Evolutionary conservation across 2,888 invertebrate species (phyloP), one percentile per base, ranked within the genome.

Genomic region (Coelopa pilipes): DNA sequence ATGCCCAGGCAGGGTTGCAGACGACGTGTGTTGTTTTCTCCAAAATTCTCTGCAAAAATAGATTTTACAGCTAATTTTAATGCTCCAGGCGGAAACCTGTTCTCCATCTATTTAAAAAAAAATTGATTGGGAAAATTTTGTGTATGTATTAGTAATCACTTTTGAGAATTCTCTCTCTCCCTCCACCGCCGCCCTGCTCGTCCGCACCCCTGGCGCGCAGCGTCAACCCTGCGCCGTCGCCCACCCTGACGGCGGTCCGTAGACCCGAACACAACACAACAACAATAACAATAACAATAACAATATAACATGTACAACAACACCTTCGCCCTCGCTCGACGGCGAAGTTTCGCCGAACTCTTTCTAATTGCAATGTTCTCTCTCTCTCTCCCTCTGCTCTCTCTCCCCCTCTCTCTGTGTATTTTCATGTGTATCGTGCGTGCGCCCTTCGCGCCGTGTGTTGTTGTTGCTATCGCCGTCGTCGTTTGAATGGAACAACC

Each of bases 61-160:
- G 2, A 34, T 4, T 34, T 2, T 34, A 4, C 4, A 34, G 7
- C 34, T 7, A 34, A 34, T 34, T 34, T 34, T 34, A 34, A 34
- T 34, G 2, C 7, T 34, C 34, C 34, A 34, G 34, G n/a, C n/a
- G n/a, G n/a, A n/a, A n/a, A n/a, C n/a, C n/a, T n/a, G n/a, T n/a
- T n/a, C n/a, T 70, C 55, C 21, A 53, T 62, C 62, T 70, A 62
- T 62, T 19, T 17, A 19, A 46, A 19, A 59, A 59, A 59, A 21
- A 49, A 49, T 49, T 49, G 49, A 49, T 49, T 49, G 49, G 9
- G 13, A 49, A 11, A 49, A n/a, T n/a, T n/a, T n/a, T n/a, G n/a
- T n/a, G n/a, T n/a, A n/a, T n/a, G n/a, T n/a, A n/a, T n/a, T n/a
- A n/a, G n/a, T n/a, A n/a, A n/a, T n/a, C n/a, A n/a, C n/a, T n/a